Conservation (phyloP, 2,113 vertebrate genomes). For the Dasyurus viverrinus region DNA sequence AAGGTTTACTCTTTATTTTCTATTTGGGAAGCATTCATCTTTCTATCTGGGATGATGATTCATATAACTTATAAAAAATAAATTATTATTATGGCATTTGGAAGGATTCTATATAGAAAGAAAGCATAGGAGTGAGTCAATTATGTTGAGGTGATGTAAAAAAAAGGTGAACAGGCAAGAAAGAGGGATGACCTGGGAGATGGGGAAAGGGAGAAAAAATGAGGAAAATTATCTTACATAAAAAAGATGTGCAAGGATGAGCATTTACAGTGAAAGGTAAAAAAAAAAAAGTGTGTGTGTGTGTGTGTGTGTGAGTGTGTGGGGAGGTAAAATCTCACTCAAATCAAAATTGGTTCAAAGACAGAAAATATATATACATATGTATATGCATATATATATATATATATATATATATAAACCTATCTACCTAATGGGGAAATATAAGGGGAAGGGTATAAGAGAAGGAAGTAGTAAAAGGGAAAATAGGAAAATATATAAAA, state of each 20-base stretch:
- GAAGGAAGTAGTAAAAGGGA: neutral
- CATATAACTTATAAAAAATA: no score
- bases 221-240: neutral
- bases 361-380: neutral
- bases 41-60: no score
- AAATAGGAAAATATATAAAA: neutral
- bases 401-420: no score
- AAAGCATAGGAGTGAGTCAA: neutral
- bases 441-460: neutral
- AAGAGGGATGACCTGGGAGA: neutral
- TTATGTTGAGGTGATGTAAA: neutral
- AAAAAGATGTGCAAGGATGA: neutral
- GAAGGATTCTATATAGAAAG: neutral
- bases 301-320: no score
- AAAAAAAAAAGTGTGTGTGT: no score
- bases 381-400: no score
- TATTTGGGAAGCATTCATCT: no score
- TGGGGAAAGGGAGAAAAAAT: neutral
- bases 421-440: neutral
- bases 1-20: no score
- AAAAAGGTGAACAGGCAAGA: neutral
- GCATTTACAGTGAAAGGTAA: neutral
- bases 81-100: neutral
- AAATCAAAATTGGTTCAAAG: neutral
- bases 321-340: neutral